Evolutionary conservation across 1,140 invertebrate genomes (phyloP).

Genomic region (Drosophila arizonae): DNA sequence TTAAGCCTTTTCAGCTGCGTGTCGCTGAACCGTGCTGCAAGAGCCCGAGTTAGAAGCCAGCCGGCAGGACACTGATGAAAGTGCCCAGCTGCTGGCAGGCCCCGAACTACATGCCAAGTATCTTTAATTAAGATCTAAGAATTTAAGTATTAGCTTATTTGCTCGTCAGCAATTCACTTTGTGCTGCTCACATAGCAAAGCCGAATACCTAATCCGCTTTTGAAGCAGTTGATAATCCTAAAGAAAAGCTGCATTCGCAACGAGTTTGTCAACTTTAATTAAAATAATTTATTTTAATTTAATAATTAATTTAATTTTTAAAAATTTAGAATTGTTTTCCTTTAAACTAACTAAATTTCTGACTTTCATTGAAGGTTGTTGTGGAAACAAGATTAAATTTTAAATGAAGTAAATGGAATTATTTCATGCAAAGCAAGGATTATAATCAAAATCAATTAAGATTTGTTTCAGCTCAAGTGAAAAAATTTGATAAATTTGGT

Average conservation of each 20-base stretch:
- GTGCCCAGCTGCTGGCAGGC: background rate
- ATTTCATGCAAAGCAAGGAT: no score
- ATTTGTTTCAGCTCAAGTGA: no score
- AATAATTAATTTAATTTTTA: background rate
- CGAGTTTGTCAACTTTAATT: no score
- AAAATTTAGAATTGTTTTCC: background rate
- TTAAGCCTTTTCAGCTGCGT: conserved; percentile 54
- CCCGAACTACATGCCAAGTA: conserved; percentile 1
- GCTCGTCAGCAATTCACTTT: background rate
- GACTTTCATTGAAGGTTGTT: no score
- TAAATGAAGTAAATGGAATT: no score
- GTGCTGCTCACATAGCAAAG: background rate
- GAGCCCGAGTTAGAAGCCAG: background rate
- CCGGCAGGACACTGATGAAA: conserved; percentile 12
- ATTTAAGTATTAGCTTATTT: conserved; percentile 11
- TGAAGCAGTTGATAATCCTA: no score
- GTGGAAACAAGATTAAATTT: no score
- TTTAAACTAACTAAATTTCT: no score
- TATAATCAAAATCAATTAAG: no score
- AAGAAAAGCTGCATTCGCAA: no score
- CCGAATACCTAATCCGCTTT: background rate
- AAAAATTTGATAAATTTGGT: no score
- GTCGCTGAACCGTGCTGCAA: conserved; percentile 64
- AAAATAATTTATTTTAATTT: no score
- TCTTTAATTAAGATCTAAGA: conserved; percentile 11